Percentiles rank a stretch among this genome's conserved stretches.
Evolutionary conservation across 2,113 vertebrate genomes (phyloP).

Genomic region (Craseonycteris thonglongyai): DNA sequence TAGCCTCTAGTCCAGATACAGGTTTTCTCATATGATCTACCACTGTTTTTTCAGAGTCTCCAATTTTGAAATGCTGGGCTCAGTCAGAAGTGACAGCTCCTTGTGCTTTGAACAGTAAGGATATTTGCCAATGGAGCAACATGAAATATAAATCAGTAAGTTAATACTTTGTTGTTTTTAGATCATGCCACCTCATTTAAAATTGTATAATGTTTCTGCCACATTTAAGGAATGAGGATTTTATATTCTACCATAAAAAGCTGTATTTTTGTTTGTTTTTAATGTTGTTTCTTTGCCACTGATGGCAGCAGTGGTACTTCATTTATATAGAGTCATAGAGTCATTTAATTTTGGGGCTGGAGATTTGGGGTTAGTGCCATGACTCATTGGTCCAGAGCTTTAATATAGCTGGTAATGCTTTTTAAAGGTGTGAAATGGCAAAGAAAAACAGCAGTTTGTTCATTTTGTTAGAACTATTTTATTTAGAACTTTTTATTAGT

Average conservation of each 20-base stretch:
- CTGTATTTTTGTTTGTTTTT: neutral
- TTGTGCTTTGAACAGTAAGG: conserved; percentile 46
- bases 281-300: neutral
- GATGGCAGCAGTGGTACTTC: neutral
- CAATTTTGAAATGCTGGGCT: conserved; percentile 66
- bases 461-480: neutral
- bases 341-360: neutral
- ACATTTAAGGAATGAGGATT: neutral
- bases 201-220: neutral
- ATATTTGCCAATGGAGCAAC: conserved; percentile 76
- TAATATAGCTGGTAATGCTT: neutral
- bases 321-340: neutral
- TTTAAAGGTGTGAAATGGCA: neutral
- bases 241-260: neutral
- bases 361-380: neutral
- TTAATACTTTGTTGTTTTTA: conserved; percentile 18
- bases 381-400: neutral
- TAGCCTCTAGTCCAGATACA: neutral
- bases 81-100: conserved; percentile 72
- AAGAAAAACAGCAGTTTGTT: neutral
- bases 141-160: conserved; percentile 74
- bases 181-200: neutral
- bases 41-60: conserved; percentile 73
- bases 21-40: conserved; percentile 9
- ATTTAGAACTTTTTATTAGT: neutral